Percentiles rank a stretch among this genome's conserved stretches.
These are phyloP conservation scores for Coremacera marginata DNA, from an alignment of 2,888 invertebrate genomes.

Conservation along the genomic window DNA sequence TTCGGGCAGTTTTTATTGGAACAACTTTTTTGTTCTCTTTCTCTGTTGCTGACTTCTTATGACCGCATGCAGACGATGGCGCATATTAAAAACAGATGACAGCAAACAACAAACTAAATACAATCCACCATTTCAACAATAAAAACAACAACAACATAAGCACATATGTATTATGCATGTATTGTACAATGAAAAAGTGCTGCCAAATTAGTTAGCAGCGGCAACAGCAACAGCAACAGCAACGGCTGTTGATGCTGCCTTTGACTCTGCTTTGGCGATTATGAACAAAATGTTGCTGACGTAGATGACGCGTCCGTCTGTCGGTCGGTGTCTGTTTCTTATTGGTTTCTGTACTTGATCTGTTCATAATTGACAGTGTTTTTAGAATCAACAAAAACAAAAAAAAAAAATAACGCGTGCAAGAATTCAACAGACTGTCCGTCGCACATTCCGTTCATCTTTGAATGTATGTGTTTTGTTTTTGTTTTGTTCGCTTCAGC, in stretches of 20 bases:
- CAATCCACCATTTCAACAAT: too few species aligned
- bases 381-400: too few species aligned
- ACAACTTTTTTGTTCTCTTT: background rate
- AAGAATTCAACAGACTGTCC: too few species aligned
- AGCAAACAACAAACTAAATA: background rate
- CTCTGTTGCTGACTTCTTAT: background rate
- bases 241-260: background rate
- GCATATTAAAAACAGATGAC: slow-evolving; percentile 16
- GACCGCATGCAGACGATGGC: background rate
- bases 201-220: slow-evolving; percentile 22
- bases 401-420: too few species aligned
- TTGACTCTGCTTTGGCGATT: background rate
- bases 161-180: too few species aligned
- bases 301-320: background rate
- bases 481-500: too few species aligned
- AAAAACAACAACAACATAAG: too few species aligned
- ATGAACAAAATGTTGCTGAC: too few species aligned
- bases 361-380: background rate
- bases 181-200: background rate
- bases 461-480: too few species aligned
- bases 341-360: background rate
- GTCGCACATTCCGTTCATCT: too few species aligned
- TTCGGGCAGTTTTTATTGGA: background rate
- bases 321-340: slow-evolving; percentile 12
- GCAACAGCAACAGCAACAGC: background rate